Evolutionary conservation across 2,797 vertebrate genomes (phyloP), one percentile per base, ranked within the genome.

Genomic region (Melanotaenia nigrans): DNA sequence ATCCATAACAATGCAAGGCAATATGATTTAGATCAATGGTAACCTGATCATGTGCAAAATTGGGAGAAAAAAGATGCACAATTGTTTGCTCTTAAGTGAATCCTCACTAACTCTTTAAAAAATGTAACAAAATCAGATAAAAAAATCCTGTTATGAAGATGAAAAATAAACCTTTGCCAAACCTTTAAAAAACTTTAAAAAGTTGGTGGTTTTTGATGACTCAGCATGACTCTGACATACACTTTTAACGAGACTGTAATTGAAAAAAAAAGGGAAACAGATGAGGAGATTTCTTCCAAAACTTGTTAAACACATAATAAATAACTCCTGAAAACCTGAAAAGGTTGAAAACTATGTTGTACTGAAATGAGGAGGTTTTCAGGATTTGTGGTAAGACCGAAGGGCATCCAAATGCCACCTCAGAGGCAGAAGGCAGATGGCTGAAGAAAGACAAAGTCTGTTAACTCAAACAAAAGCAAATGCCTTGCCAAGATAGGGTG

Each of bases 201-300:
- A 42, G 20, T 16, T 18, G 28, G 28, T 51, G 47, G 61, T 42
- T 62, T 71, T 68, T 68, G 45, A 45, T 32, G 47, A 71, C 38
- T 73, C 67, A 62, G 57, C 49, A 69, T 56, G 73, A 35, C 30
- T 68, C 60, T 62, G 59, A 78, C 74, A 79, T 28, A 30, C 22
- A 70, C 36, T 20, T 67, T 79, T 61, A 59, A 75, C 71, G 14
- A 28, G 69, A 72, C 40, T 60, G 5, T 67, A 36, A 61, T 68
- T 45, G 61, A 64, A 54, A 54, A 11, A 2, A 24, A 3, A 55
- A 5, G 4, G 51, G 22, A 55, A 47, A n/a, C 42, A 47, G 42
- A 47, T 47, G 42, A 47, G 18, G 0, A 7, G 42, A 14, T 28
- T 28, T 14, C 53, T 30, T 30, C 13, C 20, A 47, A n/a, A n/a